A percentile compares a stretch with the other conserved stretches of the same genome.
Conservation (phyloP, 2,888 invertebrate species). For the Pollenia griseotomentosa region DNA sequence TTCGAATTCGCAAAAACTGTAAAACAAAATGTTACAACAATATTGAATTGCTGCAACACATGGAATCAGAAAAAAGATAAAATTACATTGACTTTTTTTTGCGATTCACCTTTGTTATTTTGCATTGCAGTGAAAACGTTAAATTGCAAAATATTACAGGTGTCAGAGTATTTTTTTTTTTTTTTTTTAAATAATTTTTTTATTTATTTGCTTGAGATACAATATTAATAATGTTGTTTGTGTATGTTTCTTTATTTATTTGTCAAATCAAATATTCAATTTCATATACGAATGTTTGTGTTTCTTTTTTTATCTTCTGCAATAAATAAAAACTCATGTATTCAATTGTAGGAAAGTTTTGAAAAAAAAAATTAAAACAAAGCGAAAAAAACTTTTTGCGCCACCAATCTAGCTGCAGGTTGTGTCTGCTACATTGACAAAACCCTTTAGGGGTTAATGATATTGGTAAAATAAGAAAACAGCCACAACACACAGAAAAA, state of each 20-base stretch:
- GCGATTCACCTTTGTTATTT: not conserved
- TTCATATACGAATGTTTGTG: not conserved
- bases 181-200: conserved; percentile 6
- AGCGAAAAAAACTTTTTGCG: conserved; percentile 10
- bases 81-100: conserved; percentile 13
- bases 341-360: conserved; percentile 18
- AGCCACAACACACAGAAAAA: not conserved
- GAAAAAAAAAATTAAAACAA: conserved; percentile 1
- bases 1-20: not conserved
- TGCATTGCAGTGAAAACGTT: conserved; percentile 21
- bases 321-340: conserved; percentile 43
- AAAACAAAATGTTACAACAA: not conserved
- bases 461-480: conserved; percentile 30
- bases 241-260: conserved; percentile 3
- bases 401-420: conserved; percentile 52
- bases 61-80: not conserved
- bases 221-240: conserved; percentile 30
- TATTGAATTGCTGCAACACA: conserved; percentile 4
- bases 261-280: conserved; percentile 31
- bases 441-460: conserved; percentile 51
- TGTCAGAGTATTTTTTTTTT: conserved; percentile 36
- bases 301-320: conserved; percentile 31
- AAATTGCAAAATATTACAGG: conserved; percentile 44
- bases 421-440: conserved; percentile 59
- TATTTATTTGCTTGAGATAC: not conserved